Base-by-base conservation (phyloP, 2,113 vertebrate genomes). In the Ibidorhyncha struthersii region DNA sequence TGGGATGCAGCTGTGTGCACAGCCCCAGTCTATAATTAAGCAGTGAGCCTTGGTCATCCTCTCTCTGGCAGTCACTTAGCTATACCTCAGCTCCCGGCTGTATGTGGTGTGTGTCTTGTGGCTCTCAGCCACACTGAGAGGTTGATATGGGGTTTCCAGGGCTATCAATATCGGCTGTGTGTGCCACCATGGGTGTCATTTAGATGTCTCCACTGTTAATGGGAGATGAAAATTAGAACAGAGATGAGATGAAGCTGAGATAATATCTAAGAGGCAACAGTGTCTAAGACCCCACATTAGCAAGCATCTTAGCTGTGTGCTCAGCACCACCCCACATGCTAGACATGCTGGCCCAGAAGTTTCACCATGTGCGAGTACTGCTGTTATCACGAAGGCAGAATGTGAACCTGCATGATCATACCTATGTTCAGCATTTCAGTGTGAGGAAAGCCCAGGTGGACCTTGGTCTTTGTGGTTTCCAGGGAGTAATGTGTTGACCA, bases 351-450 rank as follows among this genome's bases (percentile, higher is more conserved):
- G 40, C 14, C 29, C 34, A 59, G 38, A 71, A 59, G 26, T 56
- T 76, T 72, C 10, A 80, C 6, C 2, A 2, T 34, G 4, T 50
- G 36, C 11, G 7, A 56, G 16, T 40, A 19, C 13, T 1, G 0
- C 25, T 90, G 30, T 21, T 72, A 30, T 80, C 36, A 41, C 7
- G 22, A 66, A 82, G 36, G 14, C 26, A 58, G 14, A 38, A n/a
- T 50, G 20, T 41, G 16, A 86, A 55, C 6, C n/a, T 53, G 22
- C 15, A 38, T 27, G 43, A 21, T 45, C 43, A 21, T 30, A 49
- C 6, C 10, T 43, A 12, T 9, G 6, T 49, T 79, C 45, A 70
- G 43, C 55, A 83, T 32, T 83, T 69, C 83, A 38, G 6, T 49
- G 8, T n/a, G 38, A 82, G 47, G 32, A 59, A 82, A 78, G 29